phyloP scores from a whole-genome alignment of 1,140 invertebrate species.

The Rhynchophorus ferrugineus region DNA sequence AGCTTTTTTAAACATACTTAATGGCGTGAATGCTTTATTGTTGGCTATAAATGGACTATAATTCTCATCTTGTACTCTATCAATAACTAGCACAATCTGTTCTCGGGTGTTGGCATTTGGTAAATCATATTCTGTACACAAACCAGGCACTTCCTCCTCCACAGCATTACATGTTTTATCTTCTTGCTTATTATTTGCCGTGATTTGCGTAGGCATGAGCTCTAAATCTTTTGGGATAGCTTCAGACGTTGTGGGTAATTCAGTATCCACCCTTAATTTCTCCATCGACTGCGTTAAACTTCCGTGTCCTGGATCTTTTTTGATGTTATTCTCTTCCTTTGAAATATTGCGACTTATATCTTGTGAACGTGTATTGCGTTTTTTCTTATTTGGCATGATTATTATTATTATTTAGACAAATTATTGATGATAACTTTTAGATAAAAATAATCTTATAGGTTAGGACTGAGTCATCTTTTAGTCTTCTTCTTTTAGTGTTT shows the following conservation, averaged over 20 bases:
- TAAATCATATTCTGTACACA: conserved; percentile 33
- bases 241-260: not conserved
- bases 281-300: not conserved
- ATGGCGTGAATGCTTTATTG: conserved; percentile 49
- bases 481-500: no score
- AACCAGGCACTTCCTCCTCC: conserved; percentile 9
- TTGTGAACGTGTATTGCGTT: no score
- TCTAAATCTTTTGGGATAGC: conserved; percentile 1
- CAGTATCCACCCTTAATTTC: not conserved
- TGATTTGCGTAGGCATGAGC: conserved; percentile 10
- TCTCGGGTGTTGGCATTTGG: conserved; percentile 53
- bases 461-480: no score
- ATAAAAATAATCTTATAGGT: no score
- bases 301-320: no score
- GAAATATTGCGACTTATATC: no score
- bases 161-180: conserved; percentile 20
- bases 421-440: no score
- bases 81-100: conserved; percentile 57
- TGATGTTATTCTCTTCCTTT: no score
- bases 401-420: no score
- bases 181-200: conserved; percentile 6
- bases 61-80: conserved; percentile 54
- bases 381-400: no score
- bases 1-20: conserved; percentile 56
- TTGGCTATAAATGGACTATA: conserved; percentile 50